Base-by-base conservation (phyloP, 2,113 vertebrate genomes). In the Mus spicilegus region DNA sequence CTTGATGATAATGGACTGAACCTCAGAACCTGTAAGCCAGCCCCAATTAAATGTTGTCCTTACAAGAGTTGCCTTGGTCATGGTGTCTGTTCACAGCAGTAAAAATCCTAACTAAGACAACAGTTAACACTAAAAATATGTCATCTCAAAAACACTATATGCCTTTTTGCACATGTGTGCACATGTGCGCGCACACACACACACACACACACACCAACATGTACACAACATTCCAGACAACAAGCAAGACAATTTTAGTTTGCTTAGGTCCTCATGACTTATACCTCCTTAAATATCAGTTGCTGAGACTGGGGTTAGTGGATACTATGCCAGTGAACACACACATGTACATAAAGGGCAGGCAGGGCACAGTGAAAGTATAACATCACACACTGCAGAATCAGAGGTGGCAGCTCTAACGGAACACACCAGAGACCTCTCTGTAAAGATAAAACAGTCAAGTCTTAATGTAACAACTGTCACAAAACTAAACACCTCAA, bases 401-500 rank as follows among this genome's bases (percentile, higher is more conserved):
- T 65, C 80, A 72, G 86, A 92, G 86, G 82, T 67, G 86, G n/a
- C 61, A 70, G 73, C 81, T 72, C 49, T 42, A 91, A 81, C 70
- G 42, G 56, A 6, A 70, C 73, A 95, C 88, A 91, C 28, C 46
- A 30, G 5, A 90, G 58, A 67, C 28, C 65, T 82, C 69, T 77
- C 56, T 76, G 20, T 46, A 19, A 87, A 42, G 65, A 70, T 58
- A 87, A 92, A 82, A 86, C 33, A 87, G 67, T 20, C 76, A 65
- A 30, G 87, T 36, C n/a, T 82, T 82, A 87, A 77, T 24, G 17
- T 67, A 87, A 67, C 75, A 94, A 49, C 56, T 82, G 72, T 67
- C 75, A 96, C 24, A 96, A 96, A 96, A 91, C 86, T 95, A 92
- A 92, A 51, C 77, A 67, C 26, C 63, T n/a, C 46, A 69, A 63